Evolutionary conservation across 2,797 vertebrate species (phyloP).

Genomic region (Lepus townsendii): DNA sequence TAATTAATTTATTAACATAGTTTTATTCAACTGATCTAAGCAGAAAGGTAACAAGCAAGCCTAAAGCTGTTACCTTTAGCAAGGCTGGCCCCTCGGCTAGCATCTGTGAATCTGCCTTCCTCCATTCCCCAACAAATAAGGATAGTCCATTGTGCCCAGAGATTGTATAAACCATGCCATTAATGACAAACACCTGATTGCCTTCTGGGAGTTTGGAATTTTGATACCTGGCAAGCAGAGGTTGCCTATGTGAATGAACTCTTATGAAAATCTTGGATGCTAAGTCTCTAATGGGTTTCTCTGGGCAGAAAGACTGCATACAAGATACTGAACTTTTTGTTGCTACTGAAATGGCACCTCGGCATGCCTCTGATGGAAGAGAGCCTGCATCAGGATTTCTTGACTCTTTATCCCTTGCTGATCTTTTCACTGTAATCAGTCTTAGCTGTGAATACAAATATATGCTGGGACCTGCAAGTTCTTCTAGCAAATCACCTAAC

Average conservation of each 20-base stretch:
- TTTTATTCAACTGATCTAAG: neutral
- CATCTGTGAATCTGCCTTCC: neutral
- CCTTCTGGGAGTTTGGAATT: neutral
- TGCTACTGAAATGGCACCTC: neutral
- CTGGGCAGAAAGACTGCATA: neutral
- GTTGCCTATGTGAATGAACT: neutral
- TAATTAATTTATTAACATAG: neutral
- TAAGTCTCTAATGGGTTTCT: neutral
- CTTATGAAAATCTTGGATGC: neutral
- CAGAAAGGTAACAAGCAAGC: neutral
- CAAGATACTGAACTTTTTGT: neutral
- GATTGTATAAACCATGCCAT: neutral
- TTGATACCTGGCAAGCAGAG: neutral
- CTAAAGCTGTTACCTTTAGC: neutral
- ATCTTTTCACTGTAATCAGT: neutral
- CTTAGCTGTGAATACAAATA: neutral
- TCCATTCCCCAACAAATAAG: neutral
- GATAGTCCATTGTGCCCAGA: neutral
- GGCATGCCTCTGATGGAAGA: neutral
- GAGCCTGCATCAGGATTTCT: neutral
- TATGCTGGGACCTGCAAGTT: neutral
- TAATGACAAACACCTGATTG: slow-evolving; percentile 16
- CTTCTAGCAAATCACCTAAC: neutral
- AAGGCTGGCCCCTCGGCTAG: neutral
- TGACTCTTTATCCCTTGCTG: neutral